Evolutionary conservation across 2,797 vertebrate genomes (phyloP), one percentile per base, ranked within the genome.

Genomic region (Pseudocheirus occidentalis): DNA sequence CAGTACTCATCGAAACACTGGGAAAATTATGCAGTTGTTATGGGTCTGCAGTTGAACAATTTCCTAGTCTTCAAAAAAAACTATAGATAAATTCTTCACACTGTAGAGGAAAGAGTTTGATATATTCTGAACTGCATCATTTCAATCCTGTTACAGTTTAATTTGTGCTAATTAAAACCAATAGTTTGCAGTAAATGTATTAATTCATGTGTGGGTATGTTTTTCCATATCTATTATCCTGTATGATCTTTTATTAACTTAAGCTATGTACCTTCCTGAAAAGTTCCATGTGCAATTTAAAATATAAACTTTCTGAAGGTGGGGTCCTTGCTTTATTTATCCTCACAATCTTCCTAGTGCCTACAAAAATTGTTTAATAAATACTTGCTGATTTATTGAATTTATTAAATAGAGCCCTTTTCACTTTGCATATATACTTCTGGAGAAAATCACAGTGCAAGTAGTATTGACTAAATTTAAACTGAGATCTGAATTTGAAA

Each of bases 131-230:
- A 59, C 7, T 91, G 58, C 53, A 93, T n/a, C 97, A 93, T 93
- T 94, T 95, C 54, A 87, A 97, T 97, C 95, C 57, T 96, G 87
- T 28, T 94, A 56, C 54, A 94, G 40, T 95, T 96, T 91, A 97
- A 95, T 57, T 93, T 97, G 92, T 52, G 90, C 96, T 98, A 97
- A 96, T 97, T 98, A 97, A 96, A 96, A 96, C 92, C 96, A 95
- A 95, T 95, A 95, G 81, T 96, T 96, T 55, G 96, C 93, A 96
- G 94, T 73, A 96, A 95, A 94, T 97, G 95, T 94, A 96, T 97
- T 97, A 97, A 95, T 96, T 90, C 96, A 94, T 52, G 52, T 52
- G 52, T 52, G 52, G 90, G 96, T 95, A 10, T 92, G 92, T 95
- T 95, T 94, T 97, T 97, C 96, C 96, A 96, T 95, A 97, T 96